phyloP scores from a whole-genome alignment of 2,797 vertebrate species.

The Oreortyx pictus region DNA sequence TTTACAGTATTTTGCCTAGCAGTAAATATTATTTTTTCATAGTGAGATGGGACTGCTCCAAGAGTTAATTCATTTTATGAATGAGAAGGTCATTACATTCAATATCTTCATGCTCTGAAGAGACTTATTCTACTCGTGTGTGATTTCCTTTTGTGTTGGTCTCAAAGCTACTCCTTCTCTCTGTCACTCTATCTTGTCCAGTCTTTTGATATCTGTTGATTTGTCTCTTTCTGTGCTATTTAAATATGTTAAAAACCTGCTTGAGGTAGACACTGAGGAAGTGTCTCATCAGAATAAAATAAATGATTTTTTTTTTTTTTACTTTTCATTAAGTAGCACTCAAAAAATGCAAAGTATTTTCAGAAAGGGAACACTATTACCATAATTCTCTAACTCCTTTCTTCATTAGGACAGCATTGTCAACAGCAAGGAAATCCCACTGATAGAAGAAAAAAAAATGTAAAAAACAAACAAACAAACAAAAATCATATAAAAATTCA shows the following conservation, averaged over 20 bases:
- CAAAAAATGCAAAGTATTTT: not conserved
- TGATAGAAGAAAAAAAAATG: not conserved
- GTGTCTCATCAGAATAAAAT: not conserved
- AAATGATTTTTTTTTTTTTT: not conserved
- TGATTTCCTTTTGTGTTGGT: not conserved
- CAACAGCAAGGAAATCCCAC: not conserved
- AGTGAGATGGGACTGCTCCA: not conserved
- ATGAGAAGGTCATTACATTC: not conserved
- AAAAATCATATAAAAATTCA: not conserved
- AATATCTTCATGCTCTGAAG: not conserved
- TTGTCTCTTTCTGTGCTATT: not conserved
- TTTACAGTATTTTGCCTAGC: not conserved
- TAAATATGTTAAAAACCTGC: not conserved
- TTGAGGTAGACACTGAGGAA: not conserved
- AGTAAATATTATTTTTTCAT: not conserved
- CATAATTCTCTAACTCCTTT: not conserved
- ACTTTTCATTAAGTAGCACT: not conserved
- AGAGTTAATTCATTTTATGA: not conserved
- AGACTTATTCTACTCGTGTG: too few species aligned
- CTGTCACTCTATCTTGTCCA: not conserved
- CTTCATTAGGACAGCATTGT: not conserved
- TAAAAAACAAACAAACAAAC: too few species aligned
- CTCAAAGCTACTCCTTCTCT: not conserved
- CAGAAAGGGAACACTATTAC: not conserved
- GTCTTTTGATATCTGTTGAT: not conserved